Evolutionary conservation across 2,113 vertebrate genomes (phyloP), one percentile per base, ranked within the genome.

Genomic region (Psittacus erithacus): DNA sequence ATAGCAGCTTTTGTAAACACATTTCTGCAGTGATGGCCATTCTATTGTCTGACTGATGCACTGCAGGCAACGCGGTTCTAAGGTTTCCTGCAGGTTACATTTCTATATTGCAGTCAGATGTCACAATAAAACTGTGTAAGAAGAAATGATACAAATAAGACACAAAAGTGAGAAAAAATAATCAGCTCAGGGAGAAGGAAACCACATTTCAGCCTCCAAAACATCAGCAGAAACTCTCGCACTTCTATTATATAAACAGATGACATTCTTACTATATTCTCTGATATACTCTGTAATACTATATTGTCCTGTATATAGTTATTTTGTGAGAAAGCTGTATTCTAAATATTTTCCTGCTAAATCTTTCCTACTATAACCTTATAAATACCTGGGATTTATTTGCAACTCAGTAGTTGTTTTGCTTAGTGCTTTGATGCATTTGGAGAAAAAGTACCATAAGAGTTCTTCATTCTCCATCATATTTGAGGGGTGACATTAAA

Each of bases 31-130:
- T 43, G 59, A 91, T 92, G 95, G 67, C 86, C 95, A 74, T 91
- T 96, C 93, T 93, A 91, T 87, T 85, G 91, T 85, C 91, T 95
- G 91, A 93, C 57, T 95, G 87, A 96, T 92, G 82, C 64, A 81
- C 82, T 68, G 78, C 49, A 59, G 84, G 78, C 87, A 96, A 74
- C 59, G 74, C 91, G 88, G 85, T 85, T 91, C 31, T 33, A 77
- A 59, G 75, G 35, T 91, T 95, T 95, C 70, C 92, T 95, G 84
- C 69, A 83, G 94, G 96, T 75, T 92, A 87, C 78, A 38, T 87
- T 93, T 94, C 93, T 93, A 95, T 95, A 94, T 96, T 82, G 77
- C 71, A 88, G 89, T 89, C 84, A 90, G 96, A 80, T 92, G 86
- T 92, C 89, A 95, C 63, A 91, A 82, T 92, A 92, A 97, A 95